Evolutionary conservation across 2,797 vertebrate genomes (phyloP).

Genomic region (Manis javanica): DNA sequence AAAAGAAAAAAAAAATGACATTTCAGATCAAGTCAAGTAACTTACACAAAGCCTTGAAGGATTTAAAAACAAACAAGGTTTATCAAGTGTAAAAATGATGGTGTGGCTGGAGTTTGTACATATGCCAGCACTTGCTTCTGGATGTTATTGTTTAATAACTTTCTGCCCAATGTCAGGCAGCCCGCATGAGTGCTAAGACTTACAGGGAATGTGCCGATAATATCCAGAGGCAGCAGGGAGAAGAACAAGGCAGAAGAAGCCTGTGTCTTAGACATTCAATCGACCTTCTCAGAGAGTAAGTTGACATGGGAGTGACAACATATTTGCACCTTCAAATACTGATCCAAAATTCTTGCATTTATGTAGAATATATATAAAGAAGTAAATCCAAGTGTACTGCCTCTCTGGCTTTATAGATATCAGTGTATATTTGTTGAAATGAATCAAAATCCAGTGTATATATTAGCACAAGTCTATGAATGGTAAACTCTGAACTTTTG

Average conservation of each 20-base stretch:
- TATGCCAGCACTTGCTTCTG: background rate
- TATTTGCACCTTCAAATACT: background rate
- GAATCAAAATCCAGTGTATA: background rate
- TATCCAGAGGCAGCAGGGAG: background rate
- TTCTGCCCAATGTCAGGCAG: background rate
- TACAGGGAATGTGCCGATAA: background rate
- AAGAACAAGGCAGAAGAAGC: background rate
- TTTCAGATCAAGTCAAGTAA: background rate
- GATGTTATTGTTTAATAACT: background rate
- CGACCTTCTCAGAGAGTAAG: background rate
- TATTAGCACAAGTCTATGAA: background rate
- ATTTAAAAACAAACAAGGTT: background rate
- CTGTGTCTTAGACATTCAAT: background rate
- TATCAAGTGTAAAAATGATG: background rate
- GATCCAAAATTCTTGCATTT: background rate
- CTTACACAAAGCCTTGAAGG: background rate
- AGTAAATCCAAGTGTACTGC: background rate
- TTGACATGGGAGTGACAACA: background rate
- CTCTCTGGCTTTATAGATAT: background rate
- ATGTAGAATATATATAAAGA: background rate
- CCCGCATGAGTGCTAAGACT: rapidly evolving
- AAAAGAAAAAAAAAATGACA: background rate
- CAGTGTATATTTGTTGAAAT: background rate
- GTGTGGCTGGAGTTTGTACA: background rate
- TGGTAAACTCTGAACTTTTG: background rate